A percentile compares a stretch with the other conserved stretches of the same genome.
Conservation (phyloP, 2,797 vertebrate genomes). For the Adrianichthys oophorus region DNA sequence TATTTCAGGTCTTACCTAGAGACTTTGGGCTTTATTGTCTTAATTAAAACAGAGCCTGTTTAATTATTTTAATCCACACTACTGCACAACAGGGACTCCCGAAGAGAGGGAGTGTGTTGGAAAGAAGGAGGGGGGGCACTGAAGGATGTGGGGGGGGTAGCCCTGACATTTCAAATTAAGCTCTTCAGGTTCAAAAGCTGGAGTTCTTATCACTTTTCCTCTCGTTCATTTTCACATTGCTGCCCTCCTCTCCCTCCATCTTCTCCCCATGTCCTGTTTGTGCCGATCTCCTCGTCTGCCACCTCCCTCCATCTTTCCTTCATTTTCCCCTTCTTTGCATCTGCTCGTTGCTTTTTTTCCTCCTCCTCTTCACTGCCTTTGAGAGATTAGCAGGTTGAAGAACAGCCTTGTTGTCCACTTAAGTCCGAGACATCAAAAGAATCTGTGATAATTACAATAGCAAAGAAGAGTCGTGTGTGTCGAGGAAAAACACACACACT, state of each 20-base stretch:
- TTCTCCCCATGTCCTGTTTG: constrained; percentile 39
- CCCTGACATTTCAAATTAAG: constrained; percentile 77
- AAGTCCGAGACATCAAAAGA: constrained; percentile 67
- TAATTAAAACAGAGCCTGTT: constrained; percentile 79
- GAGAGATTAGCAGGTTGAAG: constrained; percentile 72
- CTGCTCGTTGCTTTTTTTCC: constrained; percentile 39
- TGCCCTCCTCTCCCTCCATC: constrained; percentile 52
- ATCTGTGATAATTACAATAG: constrained; percentile 67
- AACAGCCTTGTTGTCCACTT: constrained; percentile 58
- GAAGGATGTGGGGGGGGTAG: constrained; percentile 19
- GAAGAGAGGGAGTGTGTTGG: constrained; percentile 37
- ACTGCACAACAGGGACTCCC: constrained; percentile 71
- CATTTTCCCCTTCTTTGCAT: constrained; percentile 25
- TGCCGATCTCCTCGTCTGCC: constrained; percentile 51
- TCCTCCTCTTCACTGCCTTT: constrained; percentile 59
- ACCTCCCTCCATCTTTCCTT: constrained; percentile 23
- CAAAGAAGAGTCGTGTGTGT: constrained; percentile 43
- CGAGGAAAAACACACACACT: neutral
- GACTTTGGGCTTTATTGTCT: constrained; percentile 75
- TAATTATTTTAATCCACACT: constrained; percentile 78
- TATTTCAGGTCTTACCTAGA: constrained; percentile 67
- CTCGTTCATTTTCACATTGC: constrained; percentile 66
- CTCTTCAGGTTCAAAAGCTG: constrained; percentile 75
- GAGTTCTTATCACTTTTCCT: constrained; percentile 68
- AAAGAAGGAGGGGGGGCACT: neutral